Base-by-base conservation (phyloP, 1,140 invertebrate species). In the Drosophila triauraria region DNA sequence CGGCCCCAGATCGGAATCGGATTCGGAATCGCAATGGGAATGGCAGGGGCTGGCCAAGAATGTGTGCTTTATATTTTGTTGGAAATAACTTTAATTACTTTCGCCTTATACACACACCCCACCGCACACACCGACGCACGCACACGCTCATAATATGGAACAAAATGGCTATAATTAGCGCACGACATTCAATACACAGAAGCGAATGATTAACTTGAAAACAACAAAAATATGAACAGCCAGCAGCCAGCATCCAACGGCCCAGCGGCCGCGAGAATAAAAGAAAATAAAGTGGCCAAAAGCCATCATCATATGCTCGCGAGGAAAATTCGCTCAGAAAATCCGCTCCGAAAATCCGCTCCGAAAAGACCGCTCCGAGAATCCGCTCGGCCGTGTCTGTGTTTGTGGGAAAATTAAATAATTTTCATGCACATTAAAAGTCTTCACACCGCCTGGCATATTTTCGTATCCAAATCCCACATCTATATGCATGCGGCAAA, bases 161-260 rank as follows among this genome's bases (percentile, higher is more conserved):
- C 85, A 90, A 90, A 90, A 85, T 84, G 85, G 85, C 88, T 91
- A 91, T 91, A 90, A 91, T 91, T 91, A 91, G 88, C 88, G 85
- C 85, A 85, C 88, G 88, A 91, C 88, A 91, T 91, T 91, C 88
- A 91, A 91, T 91, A 91, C 88, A 91, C 76, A 72, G 69, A 91
- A 82, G 83, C 83, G 78, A 85, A 86, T 91, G 86, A 90, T 91
- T 90, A 90, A 85, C 78, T 91, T 91, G 82, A 84, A 70, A 88
- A 80, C 76, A 80, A 90, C 69, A 83, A 90, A 90, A 88, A 88
- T 90, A 88, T 84, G 85, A 88, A 75, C 78, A 78, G 71, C 59
- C 51, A 54, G 27, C 50, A 35, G 44, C 53, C 53, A 60, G 38
- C 50, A 65, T 62, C 30, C 20, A 53, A 53, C 30, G 35, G 53